These are phyloP conservation scores for Anarsia innoxiella DNA, from an alignment of 2,888 invertebrate species.

Conservation along the genomic window DNA sequence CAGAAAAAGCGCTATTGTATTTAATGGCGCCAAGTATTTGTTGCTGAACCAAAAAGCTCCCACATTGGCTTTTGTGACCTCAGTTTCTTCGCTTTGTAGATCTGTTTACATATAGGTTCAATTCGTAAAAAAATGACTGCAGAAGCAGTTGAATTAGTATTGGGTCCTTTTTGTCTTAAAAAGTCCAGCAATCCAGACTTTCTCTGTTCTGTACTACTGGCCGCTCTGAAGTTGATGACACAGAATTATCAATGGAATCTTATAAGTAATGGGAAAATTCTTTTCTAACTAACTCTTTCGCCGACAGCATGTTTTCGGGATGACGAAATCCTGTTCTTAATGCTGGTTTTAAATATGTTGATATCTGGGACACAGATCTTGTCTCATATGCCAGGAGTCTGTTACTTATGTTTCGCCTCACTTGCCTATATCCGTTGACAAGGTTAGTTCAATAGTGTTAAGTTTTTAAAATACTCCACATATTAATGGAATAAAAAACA, in stretches of 20 bases:
- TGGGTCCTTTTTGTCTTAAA: not conserved
- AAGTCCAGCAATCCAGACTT: not conserved
- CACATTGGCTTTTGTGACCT: too few relatives aligned
- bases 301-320: constrained; percentile 5
- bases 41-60: not conserved
- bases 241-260: not conserved
- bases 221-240: not conserved
- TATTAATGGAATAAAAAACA: constrained; percentile 12
- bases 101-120: not conserved
- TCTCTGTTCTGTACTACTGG: not conserved
- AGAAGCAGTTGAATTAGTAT: not conserved
- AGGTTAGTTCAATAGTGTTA: constrained; percentile 7
- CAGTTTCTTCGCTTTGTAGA: not conserved
- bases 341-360: constrained; percentile 10
- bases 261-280: not conserved
- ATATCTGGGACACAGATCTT: constrained; percentile 9
- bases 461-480: constrained; percentile 12
- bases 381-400: constrained; percentile 6
- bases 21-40: constrained; percentile 1
- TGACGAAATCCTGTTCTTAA: constrained; percentile 11
- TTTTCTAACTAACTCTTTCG: not conserved
- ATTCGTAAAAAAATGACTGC: not conserved
- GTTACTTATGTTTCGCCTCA: constrained; percentile 11
- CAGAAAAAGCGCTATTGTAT: too few relatives aligned
- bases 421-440: constrained; percentile 8